Evolutionary conservation across 2,888 invertebrate genomes (phyloP), one percentile per base, ranked within the genome.

Genomic region (Hypolimnas misippus): DNA sequence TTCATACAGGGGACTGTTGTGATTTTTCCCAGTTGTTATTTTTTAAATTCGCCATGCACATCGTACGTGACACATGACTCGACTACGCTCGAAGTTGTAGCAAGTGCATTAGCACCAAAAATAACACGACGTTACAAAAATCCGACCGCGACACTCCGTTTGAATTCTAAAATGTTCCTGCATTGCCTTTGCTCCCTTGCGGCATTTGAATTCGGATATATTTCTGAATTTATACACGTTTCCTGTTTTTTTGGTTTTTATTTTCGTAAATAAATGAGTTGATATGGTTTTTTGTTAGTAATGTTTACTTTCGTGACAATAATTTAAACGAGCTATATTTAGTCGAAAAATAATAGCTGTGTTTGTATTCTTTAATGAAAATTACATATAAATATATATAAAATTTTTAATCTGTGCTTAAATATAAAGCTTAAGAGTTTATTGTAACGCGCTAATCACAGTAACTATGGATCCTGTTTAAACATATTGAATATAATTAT

Each of bases 111-210:
- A 65, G 54, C 55, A 53, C 54, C 54, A 51, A 51, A 61, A 61
- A 58, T 62, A 66, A 66, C 66, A 56, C 57, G 62, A 65, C 67
- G 55, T 55, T 57, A 63, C 64, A 67, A 64, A 59, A 67, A 62
- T 67, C 60, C 62, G 50, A 50, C 61, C 51, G 52, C 51, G 52
- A 40, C 58, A 65, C 62, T 62, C 62, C 17, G 31, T 62, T 51
- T 59, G 62, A 58, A 65, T 65, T 62, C 52, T 59, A 61, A 61
- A 61, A 16, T 40, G 42, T 29, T 51, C 42, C 61, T 33, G 55
- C 55, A 51, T n/a, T 42, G 55, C 42, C 19, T 46, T 21, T 14
- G 14, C 61, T 65, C 55, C 55, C 62, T 19, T 44, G 51, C 51
- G 46, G 56, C 50, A 60, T 60, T 49, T 60, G 54, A 54, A 60